Evolutionary conservation across 1,140 invertebrate genomes (phyloP), one percentile per base, ranked within the genome.

Genomic region (Calosoma granatense): DNA sequence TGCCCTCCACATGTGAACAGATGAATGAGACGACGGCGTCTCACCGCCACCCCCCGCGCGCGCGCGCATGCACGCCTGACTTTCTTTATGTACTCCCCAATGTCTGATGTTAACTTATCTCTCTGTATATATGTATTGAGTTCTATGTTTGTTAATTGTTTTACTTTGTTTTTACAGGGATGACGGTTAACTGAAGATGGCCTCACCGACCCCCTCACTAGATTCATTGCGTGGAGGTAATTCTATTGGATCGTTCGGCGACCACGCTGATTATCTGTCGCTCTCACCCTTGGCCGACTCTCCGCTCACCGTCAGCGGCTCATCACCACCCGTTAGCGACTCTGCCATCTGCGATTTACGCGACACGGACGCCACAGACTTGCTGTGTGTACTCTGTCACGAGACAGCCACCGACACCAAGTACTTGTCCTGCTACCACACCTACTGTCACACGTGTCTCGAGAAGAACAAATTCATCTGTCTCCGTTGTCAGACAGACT

Each of bases 171-270:
- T 63, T 78, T 76, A 15, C 75, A 81, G 80, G 80, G 75, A 82
- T 82, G 80, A 79, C 76, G 78, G 78, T 78, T 78, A 79, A 81
- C 72, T 83, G 80, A 83, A 82, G 74, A 84, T 85, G 82, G 83
- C 84, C 75, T 88, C 86, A 70, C 86, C 86, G 70, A 92, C 90
- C 78, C 88, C 89, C 72, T 92, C 90, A 74, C 78, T 92, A 78
- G 89, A 92, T 81, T 92, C 89, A 76, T 78, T 88, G 75, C 82
- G 82, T 70, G 87, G 89, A 82, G 87, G 87, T 73, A 90, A 88
- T 78, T 90, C 89, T 70, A 84, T 91, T 75, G 87, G 87, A 79
- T 91, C 88, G 65, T 81, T 83, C 61, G 78, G 84, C 64, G 86
- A 88, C 71, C 79, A 81, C 74, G 77, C 78, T 72, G 70, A 72